Evolutionary conservation across 2,888 invertebrate genomes (phyloP).

Genomic region (Smittia aterrima): DNA sequence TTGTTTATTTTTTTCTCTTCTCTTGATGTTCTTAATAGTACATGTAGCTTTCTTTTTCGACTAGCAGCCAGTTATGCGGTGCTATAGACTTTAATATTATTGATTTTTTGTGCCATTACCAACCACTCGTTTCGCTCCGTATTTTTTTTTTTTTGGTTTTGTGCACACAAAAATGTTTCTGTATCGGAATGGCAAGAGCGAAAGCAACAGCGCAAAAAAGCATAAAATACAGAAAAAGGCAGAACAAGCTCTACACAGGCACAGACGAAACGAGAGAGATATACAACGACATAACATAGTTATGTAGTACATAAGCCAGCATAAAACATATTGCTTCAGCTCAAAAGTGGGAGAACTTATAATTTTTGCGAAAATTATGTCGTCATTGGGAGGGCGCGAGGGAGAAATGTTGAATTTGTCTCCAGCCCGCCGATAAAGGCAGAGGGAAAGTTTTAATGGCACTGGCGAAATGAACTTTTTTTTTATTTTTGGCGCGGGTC

Average conservation of each 20-base stretch:
- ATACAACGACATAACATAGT: constrained; percentile 3
- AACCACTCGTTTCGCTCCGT: constrained; percentile 34
- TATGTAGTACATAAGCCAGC: constrained; percentile 31
- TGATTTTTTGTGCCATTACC: constrained; percentile 39
- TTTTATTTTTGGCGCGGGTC: constrained; percentile 26
- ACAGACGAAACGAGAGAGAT: not conserved
- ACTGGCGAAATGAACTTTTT: not conserved
- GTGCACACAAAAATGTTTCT: constrained; percentile 21
- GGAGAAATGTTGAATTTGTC: not conserved
- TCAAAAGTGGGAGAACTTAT: not conserved
- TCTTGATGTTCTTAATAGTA: not conserved
- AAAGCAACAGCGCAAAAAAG: constrained; percentile 41
- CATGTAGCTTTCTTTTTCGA: not conserved
- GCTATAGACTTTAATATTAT: constrained; percentile 37
- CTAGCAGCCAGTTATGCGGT: not conserved
- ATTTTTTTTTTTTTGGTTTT: constrained; percentile 33
- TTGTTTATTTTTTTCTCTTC: not conserved
- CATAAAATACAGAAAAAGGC: constrained; percentile 21
- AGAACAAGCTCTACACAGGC: not conserved
- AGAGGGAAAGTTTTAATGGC: constrained; percentile 7
- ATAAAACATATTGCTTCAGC: constrained; percentile 22
- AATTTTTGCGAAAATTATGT: constrained; percentile 25
- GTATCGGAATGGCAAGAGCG: constrained; percentile 33
- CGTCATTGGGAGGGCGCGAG: constrained; percentile 1
- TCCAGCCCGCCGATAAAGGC: not conserved